A percentile compares a stretch with the other conserved stretches of the same genome.
Conservation (phyloP, 1,140 invertebrate species). For the Eupristina koningsbergeri region DNA sequence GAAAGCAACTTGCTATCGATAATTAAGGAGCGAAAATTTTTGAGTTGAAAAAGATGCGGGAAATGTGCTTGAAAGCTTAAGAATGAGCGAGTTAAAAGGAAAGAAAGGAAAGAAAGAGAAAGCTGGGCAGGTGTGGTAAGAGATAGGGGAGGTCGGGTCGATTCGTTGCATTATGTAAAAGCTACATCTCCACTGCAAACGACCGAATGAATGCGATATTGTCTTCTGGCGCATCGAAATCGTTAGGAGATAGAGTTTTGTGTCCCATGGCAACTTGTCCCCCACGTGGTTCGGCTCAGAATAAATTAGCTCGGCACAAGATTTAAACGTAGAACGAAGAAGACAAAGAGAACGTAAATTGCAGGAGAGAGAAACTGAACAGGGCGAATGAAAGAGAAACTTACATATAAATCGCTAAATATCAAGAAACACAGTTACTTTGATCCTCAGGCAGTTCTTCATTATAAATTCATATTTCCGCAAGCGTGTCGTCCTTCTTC, state of each 20-base stretch:
- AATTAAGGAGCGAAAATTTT: conserved; percentile 51
- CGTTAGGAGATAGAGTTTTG: conserved; percentile 30
- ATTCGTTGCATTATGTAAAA: conserved; percentile 42
- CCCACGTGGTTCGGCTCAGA: conserved; percentile 30
- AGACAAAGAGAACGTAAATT: background rate
- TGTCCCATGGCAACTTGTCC: background rate
- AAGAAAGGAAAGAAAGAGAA: background rate
- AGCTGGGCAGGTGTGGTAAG: background rate
- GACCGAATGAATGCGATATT: conserved; percentile 62
- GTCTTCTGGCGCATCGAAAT: conserved; percentile 44
- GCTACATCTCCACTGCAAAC: conserved; percentile 28
- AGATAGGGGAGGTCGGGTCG: background rate
- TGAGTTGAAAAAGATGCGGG: background rate
- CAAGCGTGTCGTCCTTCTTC: conserved; percentile 53
- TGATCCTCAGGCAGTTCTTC: conserved; percentile 66
- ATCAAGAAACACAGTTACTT: conserved; percentile 65
- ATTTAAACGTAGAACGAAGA: conserved; percentile 1
- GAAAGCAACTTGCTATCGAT: conserved; percentile 51
- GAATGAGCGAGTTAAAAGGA: background rate
- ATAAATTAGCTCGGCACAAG: conserved; percentile 60
- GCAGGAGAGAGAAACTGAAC: background rate
- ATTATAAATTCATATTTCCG: conserved; percentile 73
- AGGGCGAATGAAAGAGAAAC: background rate
- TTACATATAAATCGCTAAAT: conserved; percentile 45
- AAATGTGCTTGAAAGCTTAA: background rate